phyloP scores from a whole-genome alignment of 2,113 vertebrate species.

The Myotis lucifugus region DNA sequence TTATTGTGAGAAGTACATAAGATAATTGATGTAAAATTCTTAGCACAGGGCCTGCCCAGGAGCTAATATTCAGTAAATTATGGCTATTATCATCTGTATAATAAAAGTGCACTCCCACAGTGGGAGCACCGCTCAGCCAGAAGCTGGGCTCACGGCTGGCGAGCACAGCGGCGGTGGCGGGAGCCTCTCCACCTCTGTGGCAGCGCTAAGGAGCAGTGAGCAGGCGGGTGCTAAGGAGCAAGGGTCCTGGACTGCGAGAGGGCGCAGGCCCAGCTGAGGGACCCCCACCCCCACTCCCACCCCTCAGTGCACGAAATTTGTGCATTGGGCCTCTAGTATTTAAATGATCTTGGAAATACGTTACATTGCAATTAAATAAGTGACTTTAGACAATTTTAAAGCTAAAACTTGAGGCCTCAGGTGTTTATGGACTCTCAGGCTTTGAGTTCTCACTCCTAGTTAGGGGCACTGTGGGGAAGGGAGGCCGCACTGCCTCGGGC shows the following conservation, averaged over 20 bases:
- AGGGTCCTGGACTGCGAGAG: too few species aligned
- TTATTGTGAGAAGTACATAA: background rate
- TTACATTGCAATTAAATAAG: background rate
- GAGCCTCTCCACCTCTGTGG: too few species aligned
- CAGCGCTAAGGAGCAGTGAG: too few species aligned
- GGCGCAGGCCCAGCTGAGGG: too few species aligned
- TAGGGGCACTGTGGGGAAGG: background rate
- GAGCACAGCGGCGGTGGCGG: too few species aligned
- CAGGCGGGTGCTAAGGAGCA: too few species aligned
- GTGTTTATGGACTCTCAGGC: background rate
- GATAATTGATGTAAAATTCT: background rate
- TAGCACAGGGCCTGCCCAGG: background rate
- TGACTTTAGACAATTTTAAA: background rate
- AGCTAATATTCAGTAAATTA: background rate
- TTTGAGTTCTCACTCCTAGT: background rate
- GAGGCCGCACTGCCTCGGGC: background rate
- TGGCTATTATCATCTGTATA: background rate
- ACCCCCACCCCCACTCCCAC: too few species aligned
- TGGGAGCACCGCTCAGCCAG: too few species aligned
- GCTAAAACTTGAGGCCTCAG: background rate
- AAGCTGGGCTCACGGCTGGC: too few species aligned
- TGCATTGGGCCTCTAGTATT: background rate
- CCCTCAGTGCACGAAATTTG: too few species aligned
- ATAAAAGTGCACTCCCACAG: too few species aligned
- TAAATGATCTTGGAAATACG: slow-evolving; percentile 11